Evolutionary conservation across 2,888 invertebrate species (phyloP).

Genomic region (Gerris lacustris): DNA sequence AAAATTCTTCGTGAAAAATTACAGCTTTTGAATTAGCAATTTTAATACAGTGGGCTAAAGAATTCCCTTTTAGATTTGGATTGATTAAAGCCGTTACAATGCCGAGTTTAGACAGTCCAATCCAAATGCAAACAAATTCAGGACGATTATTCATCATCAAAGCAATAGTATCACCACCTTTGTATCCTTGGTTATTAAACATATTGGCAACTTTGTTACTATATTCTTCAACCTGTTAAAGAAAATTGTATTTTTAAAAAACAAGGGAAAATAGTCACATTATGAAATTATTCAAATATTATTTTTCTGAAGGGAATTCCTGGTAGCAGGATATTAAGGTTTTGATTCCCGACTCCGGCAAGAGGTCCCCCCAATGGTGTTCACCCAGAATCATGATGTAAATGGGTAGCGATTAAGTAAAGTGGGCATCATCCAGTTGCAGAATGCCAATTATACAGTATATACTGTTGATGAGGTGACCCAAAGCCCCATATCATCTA

Average conservation of each 20-base stretch:
- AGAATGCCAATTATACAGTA: too few relatives aligned
- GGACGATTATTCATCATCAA: conserved; percentile 84
- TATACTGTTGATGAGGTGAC: too few relatives aligned
- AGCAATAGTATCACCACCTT: conserved; percentile 78
- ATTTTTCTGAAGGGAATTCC: too few relatives aligned
- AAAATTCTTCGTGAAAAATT: conserved; percentile 23
- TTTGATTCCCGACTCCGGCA: too few relatives aligned
- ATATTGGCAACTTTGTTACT: conserved; percentile 74
- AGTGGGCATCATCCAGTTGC: too few relatives aligned
- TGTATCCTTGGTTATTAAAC: conserved; percentile 67
- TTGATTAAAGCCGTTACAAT: conserved; percentile 83
- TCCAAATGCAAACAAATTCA: conserved; percentile 83
- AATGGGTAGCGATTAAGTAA: too few relatives aligned
- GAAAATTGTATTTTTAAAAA: neutral
- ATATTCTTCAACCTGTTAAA: conserved; percentile 63
- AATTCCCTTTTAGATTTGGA: conserved; percentile 71
- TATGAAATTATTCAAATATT: too few relatives aligned
- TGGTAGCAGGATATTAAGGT: too few relatives aligned
- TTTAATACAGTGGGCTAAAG: conserved; percentile 79
- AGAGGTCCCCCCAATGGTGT: neutral
- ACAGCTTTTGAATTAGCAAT: conserved; percentile 69
- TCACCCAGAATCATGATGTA: too few relatives aligned
- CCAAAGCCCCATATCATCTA: too few relatives aligned
- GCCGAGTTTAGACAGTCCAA: conserved; percentile 80
- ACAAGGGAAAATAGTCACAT: too few relatives aligned